Base-by-base conservation (phyloP, 2,888 invertebrate genomes). In the Caenorhabditis sinica region DNA sequence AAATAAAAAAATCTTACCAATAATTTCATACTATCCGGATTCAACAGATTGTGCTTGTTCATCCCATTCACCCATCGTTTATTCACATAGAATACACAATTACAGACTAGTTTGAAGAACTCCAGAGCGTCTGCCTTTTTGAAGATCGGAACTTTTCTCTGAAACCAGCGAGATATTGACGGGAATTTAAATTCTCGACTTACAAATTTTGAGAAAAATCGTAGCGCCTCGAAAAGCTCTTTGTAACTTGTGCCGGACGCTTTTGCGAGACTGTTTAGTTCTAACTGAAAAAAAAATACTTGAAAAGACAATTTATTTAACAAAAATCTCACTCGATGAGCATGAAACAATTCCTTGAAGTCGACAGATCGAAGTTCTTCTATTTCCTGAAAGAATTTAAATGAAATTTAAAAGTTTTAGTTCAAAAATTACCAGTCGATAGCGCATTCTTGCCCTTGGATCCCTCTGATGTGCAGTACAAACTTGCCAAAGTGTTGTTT, bases 161-260 rank as follows among this genome's bases (percentile, higher is more conserved):
- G 65, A 23, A 77, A 69, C n/a, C 9, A 23, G n/a, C n/a, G n/a
- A n/a, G n/a, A n/a, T 17, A 51, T 17, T 30, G 23, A 36, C 23
- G 1, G 25, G 45, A 15, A 20, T 51, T 20, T 0, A 28, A 49
- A 25, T 23, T 1, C 11, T 25, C 40, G 60, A 63, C 79, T 63
- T 25, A 79, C 79, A 69, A 28, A 65, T 40, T 49, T 53, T 0
- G 56, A 53, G 13, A 79, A 20, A 58, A 72, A 72, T n/a, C 63
- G 63, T 5, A 79, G 45, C 23, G n/a, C 15, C 6, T 53, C 20
- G 30, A 71, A 79, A 11, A 79, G 43, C n/a, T 56, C 58, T 6
- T 61, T 15, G 40, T 43, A 79, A 4, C 56, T 79, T 30, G 65
- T 53, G 1, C 61, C 36, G 43, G 43, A 45, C 3, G 56, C 1